Conservation (phyloP, 2,888 invertebrate genomes). For the Agrilus biguttatus region DNA sequence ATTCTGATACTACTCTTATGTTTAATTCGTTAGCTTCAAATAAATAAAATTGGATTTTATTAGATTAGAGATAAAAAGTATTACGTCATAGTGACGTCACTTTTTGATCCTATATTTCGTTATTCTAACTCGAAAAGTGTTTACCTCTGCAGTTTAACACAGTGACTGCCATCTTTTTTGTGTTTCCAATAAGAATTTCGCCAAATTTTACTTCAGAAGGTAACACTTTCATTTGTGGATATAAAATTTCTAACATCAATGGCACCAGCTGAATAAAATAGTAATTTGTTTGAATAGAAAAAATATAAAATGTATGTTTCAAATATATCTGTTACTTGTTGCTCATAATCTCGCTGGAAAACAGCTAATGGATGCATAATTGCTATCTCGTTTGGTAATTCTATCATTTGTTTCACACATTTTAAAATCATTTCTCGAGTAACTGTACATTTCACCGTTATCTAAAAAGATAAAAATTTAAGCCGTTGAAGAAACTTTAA, state of each 20-base stretch:
- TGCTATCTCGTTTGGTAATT: no score
- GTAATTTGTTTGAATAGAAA: no score
- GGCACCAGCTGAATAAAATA: constrained; percentile 13
- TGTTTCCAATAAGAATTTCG: constrained; percentile 13
- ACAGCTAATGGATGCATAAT: no score
- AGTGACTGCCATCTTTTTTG: constrained; percentile 12
- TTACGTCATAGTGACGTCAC: neutral
- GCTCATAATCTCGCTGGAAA: no score
- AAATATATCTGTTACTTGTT: neutral
- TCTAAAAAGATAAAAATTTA: neutral
- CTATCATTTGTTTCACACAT: no score
- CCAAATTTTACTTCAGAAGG: constrained; percentile 16
- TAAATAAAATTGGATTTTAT: no score
- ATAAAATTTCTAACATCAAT: constrained; percentile 14
- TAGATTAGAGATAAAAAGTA: no score
- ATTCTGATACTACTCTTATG: constrained; percentile 3
- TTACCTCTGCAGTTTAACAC: constrained; percentile 15
- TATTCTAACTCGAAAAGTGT: neutral
- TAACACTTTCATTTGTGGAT: constrained; percentile 15
- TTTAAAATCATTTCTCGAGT: no score
- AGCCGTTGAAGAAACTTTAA: neutral
- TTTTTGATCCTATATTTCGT: neutral
- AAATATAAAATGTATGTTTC: no score
- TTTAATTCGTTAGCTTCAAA: constrained; percentile 2
- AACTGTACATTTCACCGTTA: no score